Evolutionary conservation across 2,797 vertebrate species (phyloP), one percentile per base, ranked within the genome.

Genomic region (Oreortyx pictus): DNA sequence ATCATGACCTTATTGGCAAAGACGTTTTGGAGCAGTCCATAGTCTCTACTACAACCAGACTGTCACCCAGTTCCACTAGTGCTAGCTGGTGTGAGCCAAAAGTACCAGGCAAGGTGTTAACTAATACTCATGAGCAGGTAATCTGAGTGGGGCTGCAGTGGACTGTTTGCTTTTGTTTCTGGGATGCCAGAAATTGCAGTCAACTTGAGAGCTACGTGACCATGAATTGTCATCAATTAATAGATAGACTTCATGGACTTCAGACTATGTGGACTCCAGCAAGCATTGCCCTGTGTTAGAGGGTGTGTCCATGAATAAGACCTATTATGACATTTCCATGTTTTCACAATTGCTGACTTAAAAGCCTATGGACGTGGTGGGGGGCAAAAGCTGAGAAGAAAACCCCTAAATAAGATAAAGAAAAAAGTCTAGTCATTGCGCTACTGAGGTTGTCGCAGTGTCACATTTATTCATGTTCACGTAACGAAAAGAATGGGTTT

Each of bases 301-400:
- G 39, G 44, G 7, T 9, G 24, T 7, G 14, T 44, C 35, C 33
- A 1, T 60, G 31, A 57, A 71, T 23, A 87, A 24, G 14, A 54
- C n/a, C 50, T 39, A 78, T 24, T 50, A 27, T 18, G 7, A 57
- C 11, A 43, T 86, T 82, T 86, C 44, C 19, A 9, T 66, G 20
- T 18, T 73, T 89, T 90, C 52, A 9, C 11, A 54, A 14, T 17
- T 79, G 27, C 50, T 84, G 83, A 15, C 14, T 86, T 90, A 33
- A 76, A 80, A 77, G 29, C 9, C 17, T 87, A 0, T 15, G 24
- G 15, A 64, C 67, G 41, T 52, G 27, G 25, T 4, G 14, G 20
- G 20, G 86, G 44, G 19, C 43, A 71, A 87, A 86, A 88, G 33
- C 50, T 66, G 54, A 75, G 39, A 83, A 80, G 41, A 71, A 82